A percentile compares a stretch with the other conserved stretches of the same genome.
phyloP scores from a whole-genome alignment of 2,113 vertebrate genomes.

The Myotis yumanensis region DNA sequence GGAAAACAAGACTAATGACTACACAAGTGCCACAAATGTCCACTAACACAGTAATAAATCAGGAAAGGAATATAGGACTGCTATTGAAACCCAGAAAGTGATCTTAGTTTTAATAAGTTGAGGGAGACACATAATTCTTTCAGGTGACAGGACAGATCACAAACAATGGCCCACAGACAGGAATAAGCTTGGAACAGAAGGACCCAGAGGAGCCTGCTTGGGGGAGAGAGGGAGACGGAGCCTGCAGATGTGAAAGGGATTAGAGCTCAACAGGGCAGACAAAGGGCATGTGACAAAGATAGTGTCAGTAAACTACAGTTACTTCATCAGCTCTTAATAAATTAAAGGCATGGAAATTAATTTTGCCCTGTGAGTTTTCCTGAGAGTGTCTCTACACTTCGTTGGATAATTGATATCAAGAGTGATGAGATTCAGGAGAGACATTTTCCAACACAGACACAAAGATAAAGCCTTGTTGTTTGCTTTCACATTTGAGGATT shows the following conservation, averaged over 20 bases:
- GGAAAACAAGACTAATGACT: not conserved
- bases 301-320: not conserved
- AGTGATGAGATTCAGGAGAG: not conserved
- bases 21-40: not conserved
- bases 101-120: not conserved
- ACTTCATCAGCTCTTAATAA: not conserved
- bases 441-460: not conserved
- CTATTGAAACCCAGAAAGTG: not conserved
- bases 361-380: slow-evolving; percentile 12
- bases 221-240: not conserved
- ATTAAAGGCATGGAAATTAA: slow-evolving; percentile 27
- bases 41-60: not conserved
- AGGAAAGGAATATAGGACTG: not conserved
- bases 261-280: not conserved
- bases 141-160: not conserved
- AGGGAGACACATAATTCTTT: not conserved
- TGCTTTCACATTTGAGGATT: slow-evolving; percentile 44
- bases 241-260: not conserved
- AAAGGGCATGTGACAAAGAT: not conserved
- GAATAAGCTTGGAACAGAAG: not conserved
- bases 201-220: not conserved
- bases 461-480: not conserved
- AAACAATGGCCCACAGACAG: not conserved
- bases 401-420: slow-evolving; percentile 42
- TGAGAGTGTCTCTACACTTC: not conserved